Conservation (phyloP, 2,797 vertebrate species). For the Botia almorhae region DNA sequence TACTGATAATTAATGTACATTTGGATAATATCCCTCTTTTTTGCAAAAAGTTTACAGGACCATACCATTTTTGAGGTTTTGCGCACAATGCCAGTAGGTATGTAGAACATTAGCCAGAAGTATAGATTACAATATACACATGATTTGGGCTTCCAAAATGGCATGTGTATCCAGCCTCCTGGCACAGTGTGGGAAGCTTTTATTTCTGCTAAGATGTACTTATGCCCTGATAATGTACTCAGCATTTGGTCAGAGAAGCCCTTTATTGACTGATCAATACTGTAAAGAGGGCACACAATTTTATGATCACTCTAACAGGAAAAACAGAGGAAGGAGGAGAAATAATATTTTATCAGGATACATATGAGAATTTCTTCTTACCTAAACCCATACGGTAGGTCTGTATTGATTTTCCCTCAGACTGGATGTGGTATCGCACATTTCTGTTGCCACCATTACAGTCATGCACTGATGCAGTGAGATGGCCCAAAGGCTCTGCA, state of each 20-base stretch:
- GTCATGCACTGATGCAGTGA: constrained; percentile 25
- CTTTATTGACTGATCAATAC: constrained; percentile 61
- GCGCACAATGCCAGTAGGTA: too few relatives aligned
- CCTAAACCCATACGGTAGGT: constrained; percentile 38
- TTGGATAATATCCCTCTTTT: neutral
- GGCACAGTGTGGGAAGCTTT: constrained; percentile 40
- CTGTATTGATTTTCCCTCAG: constrained; percentile 60
- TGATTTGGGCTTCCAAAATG: constrained; percentile 14
- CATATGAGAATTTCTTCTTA: constrained; percentile 38
- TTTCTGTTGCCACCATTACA: constrained; percentile 52
- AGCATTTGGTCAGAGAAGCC: constrained; percentile 44
- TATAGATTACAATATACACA: neutral
- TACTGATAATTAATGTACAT: constrained; percentile 6
- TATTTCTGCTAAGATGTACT: constrained; percentile 56
- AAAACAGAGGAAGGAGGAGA: constrained; percentile 24
- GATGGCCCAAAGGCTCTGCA: constrained; percentile 15
- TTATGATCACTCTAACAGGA: constrained; percentile 58
- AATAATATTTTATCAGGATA: constrained; percentile 39
- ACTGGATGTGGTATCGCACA: constrained; percentile 47
- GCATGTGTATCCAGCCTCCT: constrained; percentile 6
- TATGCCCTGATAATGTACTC: constrained; percentile 58
- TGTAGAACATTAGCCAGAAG: neutral
- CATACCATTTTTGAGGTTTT: neutral
- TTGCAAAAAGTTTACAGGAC: neutral
- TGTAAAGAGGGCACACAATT: constrained; percentile 43